A percentile compares a stretch with the other conserved stretches of the same genome.
These are phyloP conservation scores for Riptortus pedestris DNA, from an alignment of 1,140 invertebrate genomes.

Conservation along the genomic window DNA sequence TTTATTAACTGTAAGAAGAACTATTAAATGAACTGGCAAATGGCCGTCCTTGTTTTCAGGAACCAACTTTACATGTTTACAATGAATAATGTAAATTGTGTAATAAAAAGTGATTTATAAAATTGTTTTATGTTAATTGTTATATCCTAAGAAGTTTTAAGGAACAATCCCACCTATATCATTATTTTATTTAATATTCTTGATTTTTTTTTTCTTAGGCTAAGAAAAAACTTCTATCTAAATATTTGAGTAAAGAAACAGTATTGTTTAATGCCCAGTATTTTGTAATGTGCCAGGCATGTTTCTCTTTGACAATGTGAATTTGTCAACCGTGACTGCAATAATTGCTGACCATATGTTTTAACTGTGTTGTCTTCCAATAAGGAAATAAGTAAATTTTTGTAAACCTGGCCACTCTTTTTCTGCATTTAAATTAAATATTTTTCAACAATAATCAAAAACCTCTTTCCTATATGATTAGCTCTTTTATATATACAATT, in stretches of 20 bases:
- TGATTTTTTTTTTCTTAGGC: background rate
- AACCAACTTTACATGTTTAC: too few species aligned
- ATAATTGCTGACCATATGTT: background rate
- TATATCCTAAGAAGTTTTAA: background rate
- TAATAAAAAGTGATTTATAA: background rate
- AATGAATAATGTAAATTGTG: background rate
- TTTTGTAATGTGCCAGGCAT: conserved; percentile 7
- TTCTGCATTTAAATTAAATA: background rate
- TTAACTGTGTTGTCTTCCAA: conserved; percentile 11
- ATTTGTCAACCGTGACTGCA: background rate
- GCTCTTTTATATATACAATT: background rate
- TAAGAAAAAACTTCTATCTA: background rate
- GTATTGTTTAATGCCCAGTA: conserved; percentile 8
- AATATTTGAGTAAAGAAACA: background rate
- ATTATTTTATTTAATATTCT: conserved; percentile 4
- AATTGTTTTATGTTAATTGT: background rate
- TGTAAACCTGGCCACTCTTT: background rate
- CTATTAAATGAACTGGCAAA: too few species aligned
- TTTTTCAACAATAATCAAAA: conserved; percentile 10
- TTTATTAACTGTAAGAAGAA: too few species aligned
- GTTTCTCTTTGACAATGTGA: background rate
- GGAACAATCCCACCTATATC: conserved; percentile 10
- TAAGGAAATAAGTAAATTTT: background rate
- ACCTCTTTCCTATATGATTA: background rate
- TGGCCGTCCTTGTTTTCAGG: too few species aligned